Conservation (phyloP, 53 echinoderm and acorn worm species). For the Paelopatides confundens region DNA sequence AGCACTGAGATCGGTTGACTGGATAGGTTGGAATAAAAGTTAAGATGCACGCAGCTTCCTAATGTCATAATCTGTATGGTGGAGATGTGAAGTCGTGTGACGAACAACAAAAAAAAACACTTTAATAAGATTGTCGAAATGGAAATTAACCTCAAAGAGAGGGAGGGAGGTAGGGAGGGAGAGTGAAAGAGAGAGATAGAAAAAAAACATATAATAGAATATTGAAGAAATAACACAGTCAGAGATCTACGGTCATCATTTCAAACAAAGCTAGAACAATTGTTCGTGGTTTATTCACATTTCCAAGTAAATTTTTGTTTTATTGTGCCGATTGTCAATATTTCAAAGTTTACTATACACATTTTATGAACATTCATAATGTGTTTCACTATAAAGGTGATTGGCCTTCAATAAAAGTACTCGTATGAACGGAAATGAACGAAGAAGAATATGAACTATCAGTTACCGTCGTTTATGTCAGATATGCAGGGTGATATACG, state of each 20-base stretch:
- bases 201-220: not conserved
- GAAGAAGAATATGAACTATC: too few species aligned
- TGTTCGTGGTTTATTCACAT: not conserved
- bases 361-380: not conserved
- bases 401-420: not conserved
- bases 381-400: not conserved
- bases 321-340: not conserved
- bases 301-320: not conserved
- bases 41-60: conserved; percentile 2
- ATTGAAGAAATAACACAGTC: not conserved
- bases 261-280: not conserved
- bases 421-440: not conserved
- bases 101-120: not conserved
- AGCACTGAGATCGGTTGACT: conserved; percentile 10
- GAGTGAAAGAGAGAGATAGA: not conserved
- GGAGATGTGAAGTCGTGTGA: not conserved
- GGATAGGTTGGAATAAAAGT: not conserved
- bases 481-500: not conserved
- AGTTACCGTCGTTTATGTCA: too few species aligned
- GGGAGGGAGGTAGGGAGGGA: too few species aligned
- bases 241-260: not conserved
- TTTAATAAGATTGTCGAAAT: too few species aligned
- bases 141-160: too few species aligned
- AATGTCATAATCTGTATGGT: not conserved
- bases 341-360: too few species aligned